Base-by-base conservation (phyloP, 2,888 invertebrate species). In the Limnephilus lunatus region DNA sequence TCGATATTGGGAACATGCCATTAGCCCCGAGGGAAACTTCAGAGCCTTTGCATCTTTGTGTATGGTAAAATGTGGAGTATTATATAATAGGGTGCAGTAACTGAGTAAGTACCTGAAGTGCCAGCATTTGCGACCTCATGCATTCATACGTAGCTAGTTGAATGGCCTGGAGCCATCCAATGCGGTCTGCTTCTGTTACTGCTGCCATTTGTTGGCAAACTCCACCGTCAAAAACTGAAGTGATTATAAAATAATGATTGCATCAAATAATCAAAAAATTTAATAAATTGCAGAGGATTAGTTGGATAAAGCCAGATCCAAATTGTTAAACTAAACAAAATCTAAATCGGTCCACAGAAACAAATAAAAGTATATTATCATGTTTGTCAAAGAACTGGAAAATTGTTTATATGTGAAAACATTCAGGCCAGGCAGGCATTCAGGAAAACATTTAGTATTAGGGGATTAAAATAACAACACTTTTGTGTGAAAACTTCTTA, bases 141-240 rank as follows among this genome's bases (percentile, higher is more conserved):
- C 97, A 97, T 93, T 98, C 97, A 95, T 98, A 99, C 93, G 99
- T 98, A 15, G 99, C 98, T 94, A 97, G 96, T 94, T 98, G 97
- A 93, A 99, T 97, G 11, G 98, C 97, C 94, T 98, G 97, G 94
- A 99, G 95, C 99, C 99, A 99, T 86, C 98, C 96, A 93, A 98
- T 97, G 35, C 99, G 96, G 94, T 99, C 99, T 15, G 97, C 96
- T 94, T 98, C 98, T 35, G 98, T 97, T 92, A 97, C 97, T 11
- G 99, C 97, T 9, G 98, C 98, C 94, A 99, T 96, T 85, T 93
- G 93, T 68, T 93, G 98, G 94, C 97, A 97, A 31, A 97, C 95
- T 30, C 98, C 98, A 94, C 98, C 98, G 94, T 98, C 98, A 96
- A 98, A 98, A 92, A 97, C 98, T 98, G 95, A 35, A 82, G 4